phyloP scores from a whole-genome alignment of 1,140 invertebrate species.

The Pachyrhynchus sulphureomaculatus region DNA sequence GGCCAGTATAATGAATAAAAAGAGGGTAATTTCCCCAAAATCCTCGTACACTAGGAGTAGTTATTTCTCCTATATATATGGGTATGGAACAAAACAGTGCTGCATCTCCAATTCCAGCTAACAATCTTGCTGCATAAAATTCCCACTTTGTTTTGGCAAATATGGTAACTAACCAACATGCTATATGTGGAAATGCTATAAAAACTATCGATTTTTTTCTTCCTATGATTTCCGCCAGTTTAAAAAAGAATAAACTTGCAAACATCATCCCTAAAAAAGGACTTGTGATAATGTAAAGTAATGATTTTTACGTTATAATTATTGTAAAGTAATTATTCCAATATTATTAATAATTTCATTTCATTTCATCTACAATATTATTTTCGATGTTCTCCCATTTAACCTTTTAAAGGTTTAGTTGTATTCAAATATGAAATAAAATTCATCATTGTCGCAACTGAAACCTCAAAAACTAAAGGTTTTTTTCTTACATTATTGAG shows the following conservation, averaged over 20 bases:
- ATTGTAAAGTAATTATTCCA: no score
- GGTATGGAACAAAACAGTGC: slow-evolving; percentile 23
- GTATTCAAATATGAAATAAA: no score
- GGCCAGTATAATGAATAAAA: neutral
- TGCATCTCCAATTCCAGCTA: slow-evolving; percentile 31
- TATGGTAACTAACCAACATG: neutral
- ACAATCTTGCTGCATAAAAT: neutral
- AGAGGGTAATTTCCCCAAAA: neutral
- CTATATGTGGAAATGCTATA: neutral
- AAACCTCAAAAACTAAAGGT: no score
- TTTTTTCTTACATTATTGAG: no score
- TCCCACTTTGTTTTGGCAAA: neutral
- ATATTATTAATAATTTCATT: no score
- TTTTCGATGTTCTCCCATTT: no score
- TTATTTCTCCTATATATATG: slow-evolving; percentile 30
- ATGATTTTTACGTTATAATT: no score
- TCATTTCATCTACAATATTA: no score
- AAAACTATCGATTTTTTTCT: neutral
- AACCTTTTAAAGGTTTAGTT: no score
- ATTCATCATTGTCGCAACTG: no score
- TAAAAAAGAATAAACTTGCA: slow-evolving; percentile 1
- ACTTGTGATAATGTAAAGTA: no score
- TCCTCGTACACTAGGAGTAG: neutral
- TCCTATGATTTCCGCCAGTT: neutral
- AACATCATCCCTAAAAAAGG: slow-evolving; percentile 6